Percentiles rank a stretch among this genome's conserved stretches.
These are phyloP conservation scores for Semaprochilodus insignis DNA, from an alignment of 2,797 vertebrate genomes.

Conservation along the genomic window DNA sequence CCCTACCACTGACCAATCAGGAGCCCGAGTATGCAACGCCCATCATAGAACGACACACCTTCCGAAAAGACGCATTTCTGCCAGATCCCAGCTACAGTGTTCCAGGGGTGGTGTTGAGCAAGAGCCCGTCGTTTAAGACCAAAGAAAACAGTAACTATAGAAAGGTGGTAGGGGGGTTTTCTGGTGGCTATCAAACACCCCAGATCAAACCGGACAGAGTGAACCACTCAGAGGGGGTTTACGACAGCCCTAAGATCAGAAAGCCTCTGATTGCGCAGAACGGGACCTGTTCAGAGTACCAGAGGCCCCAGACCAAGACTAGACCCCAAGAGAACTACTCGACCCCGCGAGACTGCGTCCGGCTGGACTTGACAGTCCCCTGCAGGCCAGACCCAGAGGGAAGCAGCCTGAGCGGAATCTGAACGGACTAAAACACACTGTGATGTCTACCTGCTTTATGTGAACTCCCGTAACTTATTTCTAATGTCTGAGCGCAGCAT, in stretches of 20 bases:
- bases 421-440: constrained; percentile 24
- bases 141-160: constrained; percentile 61
- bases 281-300: constrained; percentile 65
- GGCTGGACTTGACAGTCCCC: constrained; percentile 66
- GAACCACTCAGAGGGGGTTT: constrained; percentile 67
- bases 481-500: constrained; percentile 2
- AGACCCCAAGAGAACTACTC: constrained; percentile 72
- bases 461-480: constrained; percentile 56
- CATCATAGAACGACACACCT: constrained; percentile 81
- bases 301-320: constrained; percentile 69
- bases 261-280: constrained; percentile 54
- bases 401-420: constrained; percentile 47
- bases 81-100: constrained; percentile 77
- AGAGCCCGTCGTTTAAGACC: constrained; percentile 73
- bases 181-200: constrained; percentile 76
- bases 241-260: constrained; percentile 79
- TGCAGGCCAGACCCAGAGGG: constrained; percentile 47
- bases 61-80: constrained; percentile 73
- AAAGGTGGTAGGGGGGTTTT: constrained; percentile 58
- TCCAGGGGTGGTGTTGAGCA: constrained; percentile 70
- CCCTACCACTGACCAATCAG: constrained; percentile 80
- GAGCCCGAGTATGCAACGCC: constrained; percentile 89
- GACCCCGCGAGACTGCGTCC: constrained; percentile 79
- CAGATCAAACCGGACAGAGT: constrained; percentile 63
- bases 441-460: constrained; percentile 26